phyloP scores from a whole-genome alignment of 2,888 invertebrate species.

The Hecatera dysodea region DNA sequence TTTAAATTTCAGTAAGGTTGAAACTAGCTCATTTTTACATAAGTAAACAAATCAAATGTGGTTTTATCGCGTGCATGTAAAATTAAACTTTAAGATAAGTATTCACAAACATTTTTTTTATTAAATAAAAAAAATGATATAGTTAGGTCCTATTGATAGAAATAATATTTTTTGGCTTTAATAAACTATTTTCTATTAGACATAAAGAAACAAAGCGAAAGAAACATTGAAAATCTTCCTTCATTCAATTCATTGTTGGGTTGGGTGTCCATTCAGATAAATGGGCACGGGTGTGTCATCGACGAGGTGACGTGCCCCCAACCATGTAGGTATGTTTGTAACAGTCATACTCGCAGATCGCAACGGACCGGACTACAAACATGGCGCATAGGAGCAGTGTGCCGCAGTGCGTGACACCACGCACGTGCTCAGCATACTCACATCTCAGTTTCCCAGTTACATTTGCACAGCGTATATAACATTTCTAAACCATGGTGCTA shows the following conservation, averaged over 20 bases:
- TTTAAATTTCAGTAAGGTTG: not conserved
- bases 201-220: not conserved
- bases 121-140: not conserved
- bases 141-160: not conserved
- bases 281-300: slow-evolving; percentile 66
- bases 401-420: slow-evolving; percentile 37
- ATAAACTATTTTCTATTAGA: no score
- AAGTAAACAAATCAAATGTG: no score
- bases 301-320: slow-evolving; percentile 73
- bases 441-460: slow-evolving; percentile 21
- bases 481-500: slow-evolving; percentile 9
- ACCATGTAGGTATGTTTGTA: slow-evolving; percentile 60
- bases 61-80: not conserved
- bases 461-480: slow-evolving; percentile 4
- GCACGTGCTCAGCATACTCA: slow-evolving; percentile 46
- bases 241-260: slow-evolving; percentile 21
- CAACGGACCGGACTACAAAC: slow-evolving; percentile 47
- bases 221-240: slow-evolving; percentile 11
- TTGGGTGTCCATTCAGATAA: slow-evolving; percentile 10
- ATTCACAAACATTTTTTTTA: no score
- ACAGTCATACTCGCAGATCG: slow-evolving; percentile 59
- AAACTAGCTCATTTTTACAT: not conserved
- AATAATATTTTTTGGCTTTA: not conserved
- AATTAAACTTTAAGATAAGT: not conserved
- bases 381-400: slow-evolving; percentile 6